Conservation (phyloP, 2,888 invertebrate genomes). For the Acanthococcus lagerstroemiae region DNA sequence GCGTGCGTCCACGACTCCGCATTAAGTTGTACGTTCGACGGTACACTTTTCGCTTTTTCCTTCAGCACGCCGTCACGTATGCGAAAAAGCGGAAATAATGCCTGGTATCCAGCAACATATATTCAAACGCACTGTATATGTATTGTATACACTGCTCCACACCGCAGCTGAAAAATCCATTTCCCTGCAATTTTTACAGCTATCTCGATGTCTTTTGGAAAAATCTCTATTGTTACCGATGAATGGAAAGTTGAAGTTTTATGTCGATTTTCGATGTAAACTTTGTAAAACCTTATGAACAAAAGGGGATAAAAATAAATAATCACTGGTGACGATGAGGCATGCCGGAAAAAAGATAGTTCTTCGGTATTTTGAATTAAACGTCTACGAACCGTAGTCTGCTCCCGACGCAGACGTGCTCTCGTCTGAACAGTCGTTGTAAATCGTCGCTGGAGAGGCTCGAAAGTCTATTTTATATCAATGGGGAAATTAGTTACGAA, state of each 20-base stretch:
- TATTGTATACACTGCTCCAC: not conserved
- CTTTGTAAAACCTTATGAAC: slow-evolving; percentile 29
- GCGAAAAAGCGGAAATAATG: slow-evolving; percentile 12
- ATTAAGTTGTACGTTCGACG: too few species aligned
- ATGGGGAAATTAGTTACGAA: too few species aligned
- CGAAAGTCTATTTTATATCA: too few species aligned
- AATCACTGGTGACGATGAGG: slow-evolving; percentile 29
- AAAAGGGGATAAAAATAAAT: slow-evolving; percentile 28
- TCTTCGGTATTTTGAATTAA: not conserved
- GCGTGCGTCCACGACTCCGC: too few species aligned
- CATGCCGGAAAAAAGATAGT: slow-evolving; percentile 16
- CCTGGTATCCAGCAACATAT: not conserved
- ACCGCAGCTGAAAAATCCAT: slow-evolving; percentile 20
- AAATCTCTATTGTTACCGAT: slow-evolving; percentile 29
- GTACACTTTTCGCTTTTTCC: too few species aligned
- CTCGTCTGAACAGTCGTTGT: too few species aligned
- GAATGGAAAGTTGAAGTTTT: slow-evolving; percentile 30
- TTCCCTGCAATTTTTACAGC: slow-evolving; percentile 28
- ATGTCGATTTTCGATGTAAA: slow-evolving; percentile 30
- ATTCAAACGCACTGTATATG: not conserved
- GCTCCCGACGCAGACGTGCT: too few species aligned
- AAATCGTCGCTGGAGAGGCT: too few species aligned
- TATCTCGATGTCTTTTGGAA: slow-evolving; percentile 30
- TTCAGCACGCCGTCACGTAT: too few species aligned
- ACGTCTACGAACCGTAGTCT: not conserved